phyloP scores from a whole-genome alignment of 1,140 invertebrate species.

The Portunus trituberculatus region DNA sequence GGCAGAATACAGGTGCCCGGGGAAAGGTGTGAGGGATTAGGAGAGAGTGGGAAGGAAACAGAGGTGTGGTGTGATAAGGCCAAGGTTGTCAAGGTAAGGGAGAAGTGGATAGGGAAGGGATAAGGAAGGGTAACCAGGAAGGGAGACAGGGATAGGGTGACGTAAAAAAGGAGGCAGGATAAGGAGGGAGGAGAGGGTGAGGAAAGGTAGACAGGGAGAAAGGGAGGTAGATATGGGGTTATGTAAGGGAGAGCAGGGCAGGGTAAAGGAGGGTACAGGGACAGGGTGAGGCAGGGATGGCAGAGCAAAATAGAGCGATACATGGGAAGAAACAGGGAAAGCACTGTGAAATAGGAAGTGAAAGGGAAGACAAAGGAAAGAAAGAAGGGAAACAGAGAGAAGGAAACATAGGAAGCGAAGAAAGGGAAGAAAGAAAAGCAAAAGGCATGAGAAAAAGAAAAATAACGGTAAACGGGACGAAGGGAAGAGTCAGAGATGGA shows the following conservation, averaged over 20 bases:
- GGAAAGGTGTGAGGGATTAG: no score
- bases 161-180: background rate
- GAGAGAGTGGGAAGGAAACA: no score
- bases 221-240: no score
- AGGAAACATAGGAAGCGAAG: background rate
- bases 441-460: no score
- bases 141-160: background rate
- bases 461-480: background rate
- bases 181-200: background rate
- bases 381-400: background rate
- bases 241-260: no score
- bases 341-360: background rate
- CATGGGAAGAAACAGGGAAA: slow-evolving; percentile 1
- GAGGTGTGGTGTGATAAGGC: no score
- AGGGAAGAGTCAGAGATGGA: background rate
- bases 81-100: background rate
- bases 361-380: background rate
- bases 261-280: background rate
- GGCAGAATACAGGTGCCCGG: no score
- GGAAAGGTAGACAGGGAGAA: no score
- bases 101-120: background rate
- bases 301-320: background rate
- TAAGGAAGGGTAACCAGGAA: background rate
- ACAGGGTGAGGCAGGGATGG: background rate
- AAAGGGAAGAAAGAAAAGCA: background rate